Conservation (phyloP, 2,113 vertebrate species). For the Carollia perspicillata region DNA sequence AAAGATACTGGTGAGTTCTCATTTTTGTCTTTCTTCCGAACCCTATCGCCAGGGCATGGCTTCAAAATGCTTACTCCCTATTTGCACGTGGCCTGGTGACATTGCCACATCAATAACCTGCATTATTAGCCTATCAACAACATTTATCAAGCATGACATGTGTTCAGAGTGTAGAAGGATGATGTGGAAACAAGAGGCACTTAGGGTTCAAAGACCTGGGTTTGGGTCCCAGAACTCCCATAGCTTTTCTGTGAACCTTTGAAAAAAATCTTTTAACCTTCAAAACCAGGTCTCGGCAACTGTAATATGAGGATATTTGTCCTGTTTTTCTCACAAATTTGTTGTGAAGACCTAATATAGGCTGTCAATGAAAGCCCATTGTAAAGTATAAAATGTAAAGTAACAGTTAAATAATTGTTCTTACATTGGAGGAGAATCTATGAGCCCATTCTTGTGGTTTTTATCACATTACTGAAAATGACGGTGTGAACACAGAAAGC, state of each 20-base stretch:
- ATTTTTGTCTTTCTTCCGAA: background rate
- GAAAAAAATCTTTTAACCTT: background rate
- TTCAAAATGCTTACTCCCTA: background rate
- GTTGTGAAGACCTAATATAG: background rate
- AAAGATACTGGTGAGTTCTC: background rate
- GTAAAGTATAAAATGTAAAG: background rate
- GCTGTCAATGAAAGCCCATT: background rate
- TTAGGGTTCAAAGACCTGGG: background rate
- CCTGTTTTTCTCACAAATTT: conserved; percentile 1
- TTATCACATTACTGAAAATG: background rate
- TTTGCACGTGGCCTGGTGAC: background rate
- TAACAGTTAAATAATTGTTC: background rate
- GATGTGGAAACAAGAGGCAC: background rate
- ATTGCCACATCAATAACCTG: background rate
- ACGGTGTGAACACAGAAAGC: background rate
- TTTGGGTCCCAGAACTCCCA: background rate
- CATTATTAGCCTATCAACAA: background rate
- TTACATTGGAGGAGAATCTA: background rate
- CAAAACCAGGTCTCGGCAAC: background rate
- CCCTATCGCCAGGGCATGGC: background rate
- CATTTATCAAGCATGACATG: background rate
- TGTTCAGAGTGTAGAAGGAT: background rate
- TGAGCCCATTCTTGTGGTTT: background rate
- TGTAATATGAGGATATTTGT: conserved; percentile 14
- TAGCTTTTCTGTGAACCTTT: conserved; percentile 17